Evolutionary conservation across 2,888 invertebrate species (phyloP).

Genomic region (Mesorhabditis spiculigera): DNA sequence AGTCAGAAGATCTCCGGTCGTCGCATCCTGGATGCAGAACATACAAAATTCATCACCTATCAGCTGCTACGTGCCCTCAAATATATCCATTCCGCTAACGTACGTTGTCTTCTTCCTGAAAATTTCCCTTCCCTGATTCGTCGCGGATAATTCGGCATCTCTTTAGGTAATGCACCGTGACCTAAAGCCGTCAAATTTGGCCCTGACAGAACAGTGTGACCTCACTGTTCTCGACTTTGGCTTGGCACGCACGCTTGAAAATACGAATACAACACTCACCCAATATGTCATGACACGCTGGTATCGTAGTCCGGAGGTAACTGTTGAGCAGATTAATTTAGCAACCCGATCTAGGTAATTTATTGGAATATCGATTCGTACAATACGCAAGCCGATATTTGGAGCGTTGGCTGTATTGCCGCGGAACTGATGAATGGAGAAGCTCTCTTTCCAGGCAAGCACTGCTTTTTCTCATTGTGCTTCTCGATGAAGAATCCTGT

Average conservation of each 20-base stretch:
- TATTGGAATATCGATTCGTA: constrained; percentile 53
- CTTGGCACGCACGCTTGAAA: constrained; percentile 45
- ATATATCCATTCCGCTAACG: constrained; percentile 55
- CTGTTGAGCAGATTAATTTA: not conserved
- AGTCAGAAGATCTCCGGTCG: constrained; percentile 58
- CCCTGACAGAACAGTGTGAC: constrained; percentile 42
- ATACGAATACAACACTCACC: constrained; percentile 26
- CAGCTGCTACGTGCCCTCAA: constrained; percentile 94
- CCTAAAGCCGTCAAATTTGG: constrained; percentile 53
- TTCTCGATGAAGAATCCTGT: not conserved
- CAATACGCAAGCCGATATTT: constrained; percentile 46
- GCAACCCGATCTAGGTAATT: constrained; percentile 22
- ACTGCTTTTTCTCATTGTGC: constrained; percentile 19
- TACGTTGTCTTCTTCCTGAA: constrained; percentile 15
- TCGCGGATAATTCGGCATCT: not conserved
- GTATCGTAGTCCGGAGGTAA: constrained; percentile 55
- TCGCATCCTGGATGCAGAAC: constrained; percentile 85
- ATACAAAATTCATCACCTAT: constrained; percentile 95
- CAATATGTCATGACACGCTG: constrained; percentile 53
- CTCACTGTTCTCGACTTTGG: constrained; percentile 54
- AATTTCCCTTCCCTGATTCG: not conserved
- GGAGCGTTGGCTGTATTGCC: constrained; percentile 56
- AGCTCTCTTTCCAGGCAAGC: constrained; percentile 48
- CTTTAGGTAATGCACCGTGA: constrained; percentile 53
- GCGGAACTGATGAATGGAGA: constrained; percentile 48